Conservation (phyloP, 2,888 invertebrate species). For the Cheilosia vulpina region DNA sequence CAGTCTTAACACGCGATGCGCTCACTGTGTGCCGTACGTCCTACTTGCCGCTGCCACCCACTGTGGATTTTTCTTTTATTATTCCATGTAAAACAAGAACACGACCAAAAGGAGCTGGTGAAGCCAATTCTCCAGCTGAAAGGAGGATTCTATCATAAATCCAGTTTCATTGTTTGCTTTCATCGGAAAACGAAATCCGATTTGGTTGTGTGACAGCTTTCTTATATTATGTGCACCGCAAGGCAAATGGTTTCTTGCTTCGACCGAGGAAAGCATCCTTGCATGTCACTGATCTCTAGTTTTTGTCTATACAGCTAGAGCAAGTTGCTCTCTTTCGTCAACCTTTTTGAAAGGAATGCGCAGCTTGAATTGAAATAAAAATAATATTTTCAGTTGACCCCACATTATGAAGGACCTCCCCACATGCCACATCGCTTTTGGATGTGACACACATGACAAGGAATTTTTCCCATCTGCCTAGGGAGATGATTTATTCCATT, state of each 20-base stretch:
- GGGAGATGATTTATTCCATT: slow-evolving; percentile 3
- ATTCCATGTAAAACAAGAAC: slow-evolving; percentile 11
- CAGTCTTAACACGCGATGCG: slow-evolving; percentile 44
- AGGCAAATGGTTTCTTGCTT: slow-evolving; percentile 23
- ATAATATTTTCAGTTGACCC: slow-evolving; percentile 24
- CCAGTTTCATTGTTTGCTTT: slow-evolving; percentile 26
- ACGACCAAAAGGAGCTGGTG: neutral
- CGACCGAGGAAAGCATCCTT: slow-evolving; percentile 8
- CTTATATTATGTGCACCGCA: neutral
- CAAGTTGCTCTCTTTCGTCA: slow-evolving; percentile 16
- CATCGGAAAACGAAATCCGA: slow-evolving; percentile 23
- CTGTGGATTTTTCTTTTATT: slow-evolving; percentile 4
- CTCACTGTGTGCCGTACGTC: neutral
- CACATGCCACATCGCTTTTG: neutral
- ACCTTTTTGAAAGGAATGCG: slow-evolving; percentile 33
- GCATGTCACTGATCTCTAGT: slow-evolving; percentile 11
- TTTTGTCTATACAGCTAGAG: neutral
- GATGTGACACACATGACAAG: neutral
- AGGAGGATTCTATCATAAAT: slow-evolving; percentile 31
- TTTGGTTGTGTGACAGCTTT: slow-evolving; percentile 18
- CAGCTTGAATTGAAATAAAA: slow-evolving; percentile 36
- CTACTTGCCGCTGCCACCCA: neutral
- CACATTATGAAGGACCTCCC: neutral
- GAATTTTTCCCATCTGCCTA: neutral
- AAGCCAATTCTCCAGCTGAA: neutral